Percentiles rank a stretch among this genome's conserved stretches.
phyloP scores from a whole-genome alignment of 1,140 invertebrate genomes.

The Adoxophyes honmai region DNA sequence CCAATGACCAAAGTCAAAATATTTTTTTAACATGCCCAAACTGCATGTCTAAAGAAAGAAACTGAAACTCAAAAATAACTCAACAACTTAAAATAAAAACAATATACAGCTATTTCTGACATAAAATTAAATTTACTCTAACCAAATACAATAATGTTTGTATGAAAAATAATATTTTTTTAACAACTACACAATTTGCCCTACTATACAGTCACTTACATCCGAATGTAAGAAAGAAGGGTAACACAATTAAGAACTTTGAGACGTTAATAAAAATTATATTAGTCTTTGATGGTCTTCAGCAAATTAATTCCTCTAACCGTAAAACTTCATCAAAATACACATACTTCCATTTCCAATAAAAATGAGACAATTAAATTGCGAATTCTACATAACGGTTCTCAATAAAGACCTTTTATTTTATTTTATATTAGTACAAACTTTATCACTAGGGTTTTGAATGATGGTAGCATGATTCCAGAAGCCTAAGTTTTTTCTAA shows the following conservation, averaged over 20 bases:
- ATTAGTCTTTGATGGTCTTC: neutral
- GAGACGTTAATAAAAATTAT: too few species aligned
- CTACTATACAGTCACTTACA: too few species aligned
- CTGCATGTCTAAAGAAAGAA: neutral
- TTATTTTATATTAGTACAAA: constrained; percentile 1
- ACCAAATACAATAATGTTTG: neutral
- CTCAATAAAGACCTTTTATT: neutral
- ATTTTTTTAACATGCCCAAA: neutral
- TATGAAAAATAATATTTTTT: too few species aligned
- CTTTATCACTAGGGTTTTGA: neutral
- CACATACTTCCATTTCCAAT: neutral
- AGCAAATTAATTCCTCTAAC: neutral
- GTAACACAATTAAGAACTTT: too few species aligned
- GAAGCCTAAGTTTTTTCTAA: too few species aligned
- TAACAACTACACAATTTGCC: too few species aligned
- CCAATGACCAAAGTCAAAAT: neutral
- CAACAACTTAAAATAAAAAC: constrained; percentile 15
- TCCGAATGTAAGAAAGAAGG: too few species aligned
- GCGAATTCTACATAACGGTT: neutral
- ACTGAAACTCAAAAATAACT: constrained; percentile 1
- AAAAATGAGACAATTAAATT: neutral
- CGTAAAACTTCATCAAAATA: too few species aligned
- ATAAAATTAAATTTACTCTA: constrained; percentile 5
- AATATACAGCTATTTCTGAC: neutral
- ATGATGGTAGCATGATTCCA: neutral